phyloP scores from a whole-genome alignment of 35 echinoderm and acorn worm genomes.

The Ophioderma brevispina region DNA sequence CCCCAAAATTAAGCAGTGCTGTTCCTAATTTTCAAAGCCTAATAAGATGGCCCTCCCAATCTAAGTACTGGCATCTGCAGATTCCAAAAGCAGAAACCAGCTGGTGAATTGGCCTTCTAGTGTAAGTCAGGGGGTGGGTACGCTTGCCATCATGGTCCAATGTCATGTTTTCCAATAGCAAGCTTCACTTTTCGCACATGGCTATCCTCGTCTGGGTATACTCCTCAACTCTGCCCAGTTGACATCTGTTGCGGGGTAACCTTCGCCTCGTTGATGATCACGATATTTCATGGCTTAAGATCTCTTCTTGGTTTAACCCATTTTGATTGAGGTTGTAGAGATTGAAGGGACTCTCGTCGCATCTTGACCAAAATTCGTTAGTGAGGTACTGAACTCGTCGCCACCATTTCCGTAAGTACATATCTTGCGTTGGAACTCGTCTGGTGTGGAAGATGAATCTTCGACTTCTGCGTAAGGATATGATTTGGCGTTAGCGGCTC shows the following conservation, averaged over 20 bases:
- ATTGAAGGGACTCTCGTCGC: conserved; percentile 63
- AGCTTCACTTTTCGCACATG: not conserved
- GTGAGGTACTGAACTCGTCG: conserved; percentile 70
- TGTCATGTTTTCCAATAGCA: not conserved
- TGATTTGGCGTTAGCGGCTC: conserved; percentile 86
- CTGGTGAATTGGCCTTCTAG: no score
- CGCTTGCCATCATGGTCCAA: not conserved
- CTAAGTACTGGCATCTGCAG: no score
- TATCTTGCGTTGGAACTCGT: conserved; percentile 37
- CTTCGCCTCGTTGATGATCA: not conserved
- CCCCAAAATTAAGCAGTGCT: no score
- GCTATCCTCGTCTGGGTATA: not conserved
- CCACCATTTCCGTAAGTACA: conserved; percentile 60
- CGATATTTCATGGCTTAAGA: not conserved
- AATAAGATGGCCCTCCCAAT: no score
- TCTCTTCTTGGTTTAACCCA: conserved; percentile 53
- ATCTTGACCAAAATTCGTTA: conserved; percentile 72
- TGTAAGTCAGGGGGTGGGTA: not conserved
- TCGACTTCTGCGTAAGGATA: conserved; percentile 71
- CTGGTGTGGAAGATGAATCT: conserved; percentile 67
- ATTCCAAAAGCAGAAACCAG: no score
- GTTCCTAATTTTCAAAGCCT: no score
- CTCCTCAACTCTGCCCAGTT: not conserved
- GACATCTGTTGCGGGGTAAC: not conserved
- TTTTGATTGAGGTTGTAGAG: conserved; percentile 55